Evolutionary conservation across 2,888 invertebrate genomes (phyloP).

Genomic region (Corbicula japonica): DNA sequence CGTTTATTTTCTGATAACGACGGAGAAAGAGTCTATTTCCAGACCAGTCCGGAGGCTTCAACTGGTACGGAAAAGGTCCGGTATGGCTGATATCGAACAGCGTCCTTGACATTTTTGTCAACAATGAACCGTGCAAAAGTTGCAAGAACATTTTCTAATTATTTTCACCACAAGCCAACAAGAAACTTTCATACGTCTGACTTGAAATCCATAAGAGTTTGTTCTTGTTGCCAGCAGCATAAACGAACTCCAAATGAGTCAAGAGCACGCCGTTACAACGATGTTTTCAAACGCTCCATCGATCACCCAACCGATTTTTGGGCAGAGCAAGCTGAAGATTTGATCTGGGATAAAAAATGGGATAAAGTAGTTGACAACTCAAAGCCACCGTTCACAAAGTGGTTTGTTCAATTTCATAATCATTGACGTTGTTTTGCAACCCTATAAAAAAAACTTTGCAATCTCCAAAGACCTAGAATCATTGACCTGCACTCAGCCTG

Average conservation of each 20-base stretch:
- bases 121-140: slow-evolving; percentile 31
- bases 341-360: slow-evolving; percentile 95
- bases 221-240: slow-evolving; percentile 52
- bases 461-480: too few species aligned
- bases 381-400: slow-evolving; percentile 95
- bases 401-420: slow-evolving; percentile 91
- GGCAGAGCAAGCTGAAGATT: slow-evolving; percentile 91
- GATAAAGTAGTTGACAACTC: slow-evolving; percentile 93
- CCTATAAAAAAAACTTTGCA: too few species aligned
- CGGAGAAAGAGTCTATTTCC: too few species aligned
- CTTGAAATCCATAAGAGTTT: slow-evolving; percentile 36
- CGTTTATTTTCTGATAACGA: too few species aligned
- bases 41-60: too few species aligned
- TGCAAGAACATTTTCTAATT: slow-evolving; percentile 30
- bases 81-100: too few species aligned
- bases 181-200: slow-evolving; percentile 54
- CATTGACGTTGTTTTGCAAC: too few species aligned
- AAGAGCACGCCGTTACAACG: slow-evolving; percentile 69
- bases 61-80: too few species aligned
- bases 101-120: slow-evolving; percentile 42
- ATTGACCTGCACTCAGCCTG: too few species aligned
- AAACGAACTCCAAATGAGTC: slow-evolving; percentile 8
- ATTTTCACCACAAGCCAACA: slow-evolving; percentile 26
- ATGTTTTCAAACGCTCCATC: slow-evolving; percentile 75
- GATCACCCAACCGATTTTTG: slow-evolving; percentile 93